These are phyloP conservation scores for Cephalopachus bancanus DNA, from an alignment of 2,797 vertebrate genomes.

Conservation along the genomic window DNA sequence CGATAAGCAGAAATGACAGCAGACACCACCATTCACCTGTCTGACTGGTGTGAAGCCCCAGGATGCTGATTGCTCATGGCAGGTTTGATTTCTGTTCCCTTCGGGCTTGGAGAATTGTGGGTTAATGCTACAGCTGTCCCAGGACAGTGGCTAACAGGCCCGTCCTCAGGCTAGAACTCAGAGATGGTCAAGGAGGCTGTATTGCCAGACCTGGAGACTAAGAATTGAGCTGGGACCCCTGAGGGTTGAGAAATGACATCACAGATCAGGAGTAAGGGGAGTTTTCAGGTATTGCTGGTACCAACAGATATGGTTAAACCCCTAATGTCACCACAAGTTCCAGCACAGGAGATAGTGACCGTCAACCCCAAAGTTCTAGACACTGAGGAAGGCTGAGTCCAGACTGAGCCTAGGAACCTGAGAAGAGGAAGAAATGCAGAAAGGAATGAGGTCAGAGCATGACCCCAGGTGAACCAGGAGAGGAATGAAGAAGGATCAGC, in stretches of 20 bases:
- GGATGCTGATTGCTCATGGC: background rate
- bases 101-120: background rate
- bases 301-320: background rate
- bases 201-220: background rate
- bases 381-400: background rate
- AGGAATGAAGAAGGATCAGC: background rate
- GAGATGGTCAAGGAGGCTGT: background rate
- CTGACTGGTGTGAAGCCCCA: background rate
- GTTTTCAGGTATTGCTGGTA: background rate
- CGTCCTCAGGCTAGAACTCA: background rate
- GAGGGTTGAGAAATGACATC: background rate
- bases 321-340: background rate
- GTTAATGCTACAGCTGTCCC: background rate
- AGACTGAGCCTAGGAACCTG: background rate
- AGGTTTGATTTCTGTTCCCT: background rate
- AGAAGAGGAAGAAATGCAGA: background rate
- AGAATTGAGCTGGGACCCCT: background rate
- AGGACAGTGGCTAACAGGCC: background rate
- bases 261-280: background rate
- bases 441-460: fast-evolving
- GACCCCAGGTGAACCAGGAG: background rate
- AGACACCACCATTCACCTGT: background rate
- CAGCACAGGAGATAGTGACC: background rate
- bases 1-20: too few relatives aligned
- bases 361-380: background rate